Conservation (phyloP, 2,888 invertebrate species). For the Stenotaenia linearis region DNA sequence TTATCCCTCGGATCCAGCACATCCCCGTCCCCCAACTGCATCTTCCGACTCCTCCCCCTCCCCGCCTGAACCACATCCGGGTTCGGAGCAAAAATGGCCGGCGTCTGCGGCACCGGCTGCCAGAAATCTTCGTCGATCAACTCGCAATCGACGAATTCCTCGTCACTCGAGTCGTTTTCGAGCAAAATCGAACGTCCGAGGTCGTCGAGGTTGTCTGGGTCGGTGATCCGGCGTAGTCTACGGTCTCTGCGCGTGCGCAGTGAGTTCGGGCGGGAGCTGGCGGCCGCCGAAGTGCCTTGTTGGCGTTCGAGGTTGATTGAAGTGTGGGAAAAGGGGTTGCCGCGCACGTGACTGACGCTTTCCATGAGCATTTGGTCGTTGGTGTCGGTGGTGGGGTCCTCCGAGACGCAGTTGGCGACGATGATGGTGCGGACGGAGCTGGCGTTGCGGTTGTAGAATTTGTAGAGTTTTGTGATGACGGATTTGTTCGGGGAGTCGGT, state of each 20-base stretch:
- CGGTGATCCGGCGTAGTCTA: neutral
- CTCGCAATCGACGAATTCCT: neutral
- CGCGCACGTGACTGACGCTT: constrained; percentile 36
- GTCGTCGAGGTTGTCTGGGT: neutral
- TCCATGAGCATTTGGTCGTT: neutral
- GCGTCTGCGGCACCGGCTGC: neutral
- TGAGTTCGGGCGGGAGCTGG: neutral
- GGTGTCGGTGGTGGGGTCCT: neutral
- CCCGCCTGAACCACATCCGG: neutral
- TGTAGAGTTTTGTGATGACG: constrained; percentile 62
- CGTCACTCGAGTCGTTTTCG: constrained; percentile 21
- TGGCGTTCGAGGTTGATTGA: neutral
- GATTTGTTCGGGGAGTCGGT: constrained; percentile 70
- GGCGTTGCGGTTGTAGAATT: constrained; percentile 71
- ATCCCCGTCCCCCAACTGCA: constrained; percentile 34
- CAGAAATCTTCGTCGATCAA: neutral
- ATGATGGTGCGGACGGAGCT: constrained; percentile 71
- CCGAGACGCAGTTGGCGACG: constrained; percentile 61
- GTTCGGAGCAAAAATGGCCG: neutral
- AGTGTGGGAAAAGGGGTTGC: constrained; percentile 38
- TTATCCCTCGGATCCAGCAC: constrained; percentile 51
- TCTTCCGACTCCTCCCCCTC: neutral
- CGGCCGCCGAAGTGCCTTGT: neutral
- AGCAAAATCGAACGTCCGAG: neutral
- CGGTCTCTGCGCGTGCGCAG: neutral